phyloP scores from a whole-genome alignment of 1,140 invertebrate species.

The Sinella curviseta region DNA sequence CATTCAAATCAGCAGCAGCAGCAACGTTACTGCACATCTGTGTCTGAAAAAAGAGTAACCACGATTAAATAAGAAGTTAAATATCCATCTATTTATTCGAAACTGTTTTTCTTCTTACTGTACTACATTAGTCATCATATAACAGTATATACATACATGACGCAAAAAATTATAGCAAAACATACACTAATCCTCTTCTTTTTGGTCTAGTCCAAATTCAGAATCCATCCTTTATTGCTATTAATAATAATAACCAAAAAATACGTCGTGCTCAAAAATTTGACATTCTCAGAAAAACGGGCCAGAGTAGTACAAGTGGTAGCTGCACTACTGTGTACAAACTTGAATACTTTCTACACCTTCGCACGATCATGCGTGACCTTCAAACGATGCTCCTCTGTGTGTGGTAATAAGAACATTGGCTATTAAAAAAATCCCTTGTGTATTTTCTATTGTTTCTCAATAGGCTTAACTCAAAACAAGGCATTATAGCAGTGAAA shows the following conservation, averaged over 20 bases:
- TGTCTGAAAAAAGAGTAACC: not conserved
- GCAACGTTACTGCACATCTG: not conserved
- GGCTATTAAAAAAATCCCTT: not conserved
- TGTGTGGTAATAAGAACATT: slow-evolving; percentile 3
- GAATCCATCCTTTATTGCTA: too few species aligned
- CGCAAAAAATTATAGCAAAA: not conserved
- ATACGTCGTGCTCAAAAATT: too few species aligned
- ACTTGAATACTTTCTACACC: not conserved
- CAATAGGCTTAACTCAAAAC: too few species aligned
- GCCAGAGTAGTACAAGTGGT: too few species aligned
- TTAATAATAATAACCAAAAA: too few species aligned
- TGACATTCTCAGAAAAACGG: too few species aligned
- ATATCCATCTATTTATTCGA: too few species aligned
- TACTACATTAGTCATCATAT: not conserved
- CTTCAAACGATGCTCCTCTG: slow-evolving; percentile 1
- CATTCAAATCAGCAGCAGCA: not conserved
- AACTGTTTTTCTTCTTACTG: not conserved
- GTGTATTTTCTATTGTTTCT: too few species aligned
- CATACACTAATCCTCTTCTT: not conserved
- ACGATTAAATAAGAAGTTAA: not conserved
- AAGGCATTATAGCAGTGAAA: too few species aligned
- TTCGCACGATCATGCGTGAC: not conserved
- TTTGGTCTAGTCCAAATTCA: too few species aligned
- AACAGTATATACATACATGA: not conserved
- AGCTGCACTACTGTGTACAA: too few species aligned